Percentiles rank a stretch among this genome's conserved stretches.
phyloP scores from a whole-genome alignment of 2,113 vertebrate species.

The Pavo muticus region DNA sequence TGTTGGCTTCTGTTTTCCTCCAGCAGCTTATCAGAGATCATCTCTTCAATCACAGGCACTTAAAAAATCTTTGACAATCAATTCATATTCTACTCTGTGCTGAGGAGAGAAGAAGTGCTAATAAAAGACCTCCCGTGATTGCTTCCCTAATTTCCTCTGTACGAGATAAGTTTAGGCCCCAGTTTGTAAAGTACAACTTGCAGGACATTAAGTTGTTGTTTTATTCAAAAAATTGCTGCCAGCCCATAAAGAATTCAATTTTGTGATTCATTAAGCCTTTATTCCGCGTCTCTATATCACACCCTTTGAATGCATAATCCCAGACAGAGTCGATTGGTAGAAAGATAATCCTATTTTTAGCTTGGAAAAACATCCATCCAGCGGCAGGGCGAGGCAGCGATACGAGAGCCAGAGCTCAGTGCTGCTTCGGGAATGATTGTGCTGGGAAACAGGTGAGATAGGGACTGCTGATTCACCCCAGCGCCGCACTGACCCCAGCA shows the following conservation, averaged over 20 bases:
- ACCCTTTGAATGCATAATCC: slow-evolving; percentile 49
- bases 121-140: slow-evolving; percentile 75
- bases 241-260: slow-evolving; percentile 65
- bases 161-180: slow-evolving; percentile 67
- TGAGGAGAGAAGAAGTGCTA: slow-evolving; percentile 39
- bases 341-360: slow-evolving; percentile 64
- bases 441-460: neutral
- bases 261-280: slow-evolving; percentile 74
- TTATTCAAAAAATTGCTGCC: slow-evolving; percentile 68
- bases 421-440: neutral
- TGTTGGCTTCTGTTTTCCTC: slow-evolving; percentile 75
- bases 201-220: slow-evolving; percentile 70
- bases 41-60: slow-evolving; percentile 80
- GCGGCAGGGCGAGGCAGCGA: neutral
- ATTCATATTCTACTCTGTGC: slow-evolving; percentile 71
- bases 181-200: slow-evolving; percentile 54
- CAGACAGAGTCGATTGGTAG: slow-evolving; percentile 41
- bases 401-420: neutral
- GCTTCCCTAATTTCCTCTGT: slow-evolving; percentile 72
- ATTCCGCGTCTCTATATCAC: slow-evolving; percentile 51
- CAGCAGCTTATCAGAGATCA: slow-evolving; percentile 79
- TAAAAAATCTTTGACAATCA: slow-evolving; percentile 81
- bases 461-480: neutral
- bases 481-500: no score
- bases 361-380: slow-evolving; percentile 52